phyloP scores from a whole-genome alignment of 1,140 invertebrate species.

The Zaprionus davidi region DNA sequence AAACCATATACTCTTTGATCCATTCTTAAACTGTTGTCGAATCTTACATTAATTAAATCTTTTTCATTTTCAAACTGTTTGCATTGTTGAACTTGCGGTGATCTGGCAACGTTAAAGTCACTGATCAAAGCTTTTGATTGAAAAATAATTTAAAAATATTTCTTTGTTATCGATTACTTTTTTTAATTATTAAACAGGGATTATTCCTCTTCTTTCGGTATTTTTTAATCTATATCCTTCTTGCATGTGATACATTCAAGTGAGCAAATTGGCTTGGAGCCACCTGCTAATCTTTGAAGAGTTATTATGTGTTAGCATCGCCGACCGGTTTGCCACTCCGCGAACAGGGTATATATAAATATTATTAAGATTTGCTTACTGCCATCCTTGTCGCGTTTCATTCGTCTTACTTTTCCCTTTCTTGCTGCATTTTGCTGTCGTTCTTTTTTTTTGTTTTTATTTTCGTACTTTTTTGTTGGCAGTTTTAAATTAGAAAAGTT shows the following conservation, averaged over 20 bases:
- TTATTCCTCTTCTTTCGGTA: background rate
- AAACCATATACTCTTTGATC: constrained; percentile 11
- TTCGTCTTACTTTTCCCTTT: constrained; percentile 47
- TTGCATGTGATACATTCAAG: background rate
- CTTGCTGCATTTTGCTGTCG: constrained; percentile 52
- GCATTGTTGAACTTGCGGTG: background rate
- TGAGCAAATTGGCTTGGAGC: too few species aligned
- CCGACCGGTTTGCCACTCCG: background rate
- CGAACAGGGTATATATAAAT: constrained; percentile 57
- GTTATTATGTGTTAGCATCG: background rate
- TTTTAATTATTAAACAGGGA: background rate
- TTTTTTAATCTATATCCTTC: background rate
- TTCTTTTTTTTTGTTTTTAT: constrained; percentile 64
- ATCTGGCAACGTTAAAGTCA: background rate
- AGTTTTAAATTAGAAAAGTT: constrained; percentile 83
- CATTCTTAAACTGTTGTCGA: background rate
- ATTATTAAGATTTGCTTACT: constrained; percentile 72
- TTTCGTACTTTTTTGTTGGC: constrained; percentile 63
- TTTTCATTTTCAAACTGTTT: background rate
- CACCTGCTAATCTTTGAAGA: background rate
- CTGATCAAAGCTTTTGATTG: background rate
- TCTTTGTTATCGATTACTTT: background rate
- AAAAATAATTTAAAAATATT: background rate
- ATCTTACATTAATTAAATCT: background rate
- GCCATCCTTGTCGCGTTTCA: constrained; percentile 29